phyloP scores from a whole-genome alignment of 1,140 invertebrate genomes.

The Cydia fagiglandana region DNA sequence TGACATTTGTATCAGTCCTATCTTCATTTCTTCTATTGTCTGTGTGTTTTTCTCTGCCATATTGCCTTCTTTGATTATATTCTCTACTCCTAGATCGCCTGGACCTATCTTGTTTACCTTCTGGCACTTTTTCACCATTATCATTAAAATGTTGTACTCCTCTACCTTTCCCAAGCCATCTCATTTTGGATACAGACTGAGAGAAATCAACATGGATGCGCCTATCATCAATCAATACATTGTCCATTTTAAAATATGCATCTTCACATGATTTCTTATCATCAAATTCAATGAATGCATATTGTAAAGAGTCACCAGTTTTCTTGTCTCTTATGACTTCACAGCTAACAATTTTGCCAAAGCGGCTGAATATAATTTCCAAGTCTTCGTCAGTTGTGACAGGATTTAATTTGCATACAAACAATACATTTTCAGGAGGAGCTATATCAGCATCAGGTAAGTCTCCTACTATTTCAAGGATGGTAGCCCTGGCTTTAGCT shows the following conservation, averaged over 20 bases:
- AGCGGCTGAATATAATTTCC: conserved; percentile 98
- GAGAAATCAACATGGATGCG: conserved; percentile 99
- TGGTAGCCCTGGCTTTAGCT: conserved; percentile 97
- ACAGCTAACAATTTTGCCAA: conserved; percentile 96
- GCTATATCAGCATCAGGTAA: conserved; percentile 97
- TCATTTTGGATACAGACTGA: conserved; percentile 97
- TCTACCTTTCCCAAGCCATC: conserved; percentile 91
- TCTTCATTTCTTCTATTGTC: conserved; percentile 31
- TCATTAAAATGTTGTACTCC: conserved; percentile 81
- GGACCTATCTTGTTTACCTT: conserved; percentile 36
- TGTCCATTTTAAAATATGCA: conserved; percentile 99
- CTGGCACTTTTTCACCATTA: conserved; percentile 43
- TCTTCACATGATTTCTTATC: conserved; percentile 97
- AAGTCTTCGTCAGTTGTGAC: conserved; percentile 98
- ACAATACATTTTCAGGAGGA: conserved; percentile 99
- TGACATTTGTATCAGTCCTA: conserved; percentile 35
- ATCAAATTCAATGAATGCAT: conserved; percentile 99
- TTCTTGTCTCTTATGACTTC: conserved; percentile 98
- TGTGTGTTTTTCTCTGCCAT: conserved; percentile 4
- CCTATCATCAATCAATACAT: conserved; percentile 98
- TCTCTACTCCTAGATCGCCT: conserved; percentile 37
- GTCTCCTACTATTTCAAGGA: conserved; percentile 99
- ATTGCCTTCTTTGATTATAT: conserved; percentile 1
- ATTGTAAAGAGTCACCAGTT: conserved; percentile 97
- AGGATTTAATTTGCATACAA: conserved; percentile 99